Base-by-base conservation (phyloP, 2,888 invertebrate genomes). In the Phengaris alcon region DNA sequence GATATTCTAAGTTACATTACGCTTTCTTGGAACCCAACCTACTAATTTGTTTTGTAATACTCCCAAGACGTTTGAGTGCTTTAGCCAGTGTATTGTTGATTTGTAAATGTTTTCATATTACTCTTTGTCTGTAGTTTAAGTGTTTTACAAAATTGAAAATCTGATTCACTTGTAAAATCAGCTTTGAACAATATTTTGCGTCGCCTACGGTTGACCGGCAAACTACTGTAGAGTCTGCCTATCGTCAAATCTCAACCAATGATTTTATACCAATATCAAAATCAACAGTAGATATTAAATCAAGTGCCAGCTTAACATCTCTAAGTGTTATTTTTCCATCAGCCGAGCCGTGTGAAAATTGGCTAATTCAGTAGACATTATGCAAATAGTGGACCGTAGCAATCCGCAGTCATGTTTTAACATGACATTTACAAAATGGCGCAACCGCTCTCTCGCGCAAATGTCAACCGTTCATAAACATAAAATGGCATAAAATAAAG, bases 381-480 rank as follows among this genome's bases (percentile, higher is more conserved):
- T 54, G 72, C 72, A 54, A 72, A 72, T 72, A 52, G 72, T 12
- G 22, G 54, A 52, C 72, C 54, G 35, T 64, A 64, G 35, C 64
- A 69, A 72, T 72, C 52, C 72, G 12, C 52, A 13, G 54, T 22
- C 51, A 72, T 72, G 72, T 72, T 54, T 72, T 52, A 72, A 52
- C 51, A 7, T 54, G 72, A 54, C 72, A 72, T 54, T 72, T 72
- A 72, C 72, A 72, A 51, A 70, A 70, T 70, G 48, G 70, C 70
- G 51, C 70, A 52, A 35, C 52, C 54, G 22, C 35, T 64, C 64
- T 64, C 64, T 13, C 64, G 64, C 52, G 72, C 52, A 72, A 72
- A 72, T 72, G 72, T 72, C 72, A 72, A 72, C 52, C 52, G 72
- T 72, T 70, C 52, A 72, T 52, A 72, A 54, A 72, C 51, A 35